Base-by-base conservation (phyloP, 1,140 invertebrate species). In the Drosophila virilis region DNA sequence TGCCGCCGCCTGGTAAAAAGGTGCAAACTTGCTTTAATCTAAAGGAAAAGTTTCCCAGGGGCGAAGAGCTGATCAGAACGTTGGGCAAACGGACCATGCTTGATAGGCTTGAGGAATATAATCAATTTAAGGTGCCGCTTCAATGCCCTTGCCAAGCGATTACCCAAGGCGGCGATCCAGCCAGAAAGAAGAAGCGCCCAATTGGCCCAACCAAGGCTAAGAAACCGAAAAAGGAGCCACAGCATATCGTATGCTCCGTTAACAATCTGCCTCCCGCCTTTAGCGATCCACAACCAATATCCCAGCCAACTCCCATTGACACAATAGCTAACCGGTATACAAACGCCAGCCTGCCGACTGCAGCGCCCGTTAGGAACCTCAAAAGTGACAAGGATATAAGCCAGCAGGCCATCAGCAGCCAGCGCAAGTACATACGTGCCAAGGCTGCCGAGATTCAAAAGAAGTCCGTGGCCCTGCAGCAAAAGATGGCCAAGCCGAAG, bases 361-460 rank as follows among this genome's bases (percentile, higher is more conserved):
- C 42, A 17, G 42, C 42, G 57, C 6, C 13, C 32, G 1, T n/a
- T 4, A 1, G 10, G 9, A 17, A 5, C 42, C 4, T 17, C 10
- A 13, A 7, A 17, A 33, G 6, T 4, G 33, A 12, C 2, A 22
- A 22, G 10, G 32, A 60, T 9, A 2, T 46, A 9, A 33, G n/a
- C 28, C 28, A 59, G 15, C 17, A 59, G 57, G 40, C 42, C n/a
- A 33, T 50, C 10, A 35, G 1, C 32, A 15, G 32, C 43, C 43
- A 48, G 58, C 43, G 58, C 58, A 35, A 46, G 13, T 17, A 17
- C n/a, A 60, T 45, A 15, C 58, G 58, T 0, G 43, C 28, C 28
- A 60, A 46, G 42, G 13, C 58, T 7, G 13, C 35, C 1, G 57
- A 45, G 7, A 42, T 60, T 6, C 43, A 48, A 10, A 37, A 48